Conservation (phyloP, 2,113 vertebrate genomes). For the Cromileptes altivelis region DNA sequence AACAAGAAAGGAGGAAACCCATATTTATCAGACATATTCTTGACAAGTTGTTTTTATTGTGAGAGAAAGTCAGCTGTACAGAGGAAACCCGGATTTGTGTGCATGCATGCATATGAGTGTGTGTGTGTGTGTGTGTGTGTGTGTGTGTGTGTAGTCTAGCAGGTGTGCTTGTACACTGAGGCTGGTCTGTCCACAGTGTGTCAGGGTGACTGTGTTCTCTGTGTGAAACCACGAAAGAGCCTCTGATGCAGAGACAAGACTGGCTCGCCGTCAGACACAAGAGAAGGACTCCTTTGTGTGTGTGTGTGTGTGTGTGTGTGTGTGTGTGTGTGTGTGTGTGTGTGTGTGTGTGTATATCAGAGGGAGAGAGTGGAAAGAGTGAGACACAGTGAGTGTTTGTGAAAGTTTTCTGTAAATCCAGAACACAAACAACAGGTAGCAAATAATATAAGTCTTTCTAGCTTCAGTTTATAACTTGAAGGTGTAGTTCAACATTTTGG, state of each 20-base stretch:
- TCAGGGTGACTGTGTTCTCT: constrained; percentile 74
- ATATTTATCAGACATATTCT: not conserved
- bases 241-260: constrained; percentile 59
- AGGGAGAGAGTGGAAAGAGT: not conserved
- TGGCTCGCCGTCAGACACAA: constrained; percentile 66
- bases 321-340: constrained; percentile 17
- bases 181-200: constrained; percentile 61
- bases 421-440: not conserved
- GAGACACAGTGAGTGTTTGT: not conserved
- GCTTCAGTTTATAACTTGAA: too few species aligned
- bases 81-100: not conserved
- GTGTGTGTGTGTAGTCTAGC: constrained; percentile 31
- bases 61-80: not conserved
- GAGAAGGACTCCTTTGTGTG: constrained; percentile 79
- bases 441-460: not conserved
- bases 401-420: not conserved
- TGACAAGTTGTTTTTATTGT: not conserved
- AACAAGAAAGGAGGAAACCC: not conserved
- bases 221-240: constrained; percentile 65
- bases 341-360: not conserved
- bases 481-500: too few species aligned
- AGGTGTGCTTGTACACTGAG: constrained; percentile 72
- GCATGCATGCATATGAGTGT: not conserved
- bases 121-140: constrained; percentile 17
- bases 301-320: constrained; percentile 57